Evolutionary conservation across 1,140 invertebrate genomes (phyloP), one percentile per base, ranked within the genome.

Genomic region (Megalopta genalis): DNA sequence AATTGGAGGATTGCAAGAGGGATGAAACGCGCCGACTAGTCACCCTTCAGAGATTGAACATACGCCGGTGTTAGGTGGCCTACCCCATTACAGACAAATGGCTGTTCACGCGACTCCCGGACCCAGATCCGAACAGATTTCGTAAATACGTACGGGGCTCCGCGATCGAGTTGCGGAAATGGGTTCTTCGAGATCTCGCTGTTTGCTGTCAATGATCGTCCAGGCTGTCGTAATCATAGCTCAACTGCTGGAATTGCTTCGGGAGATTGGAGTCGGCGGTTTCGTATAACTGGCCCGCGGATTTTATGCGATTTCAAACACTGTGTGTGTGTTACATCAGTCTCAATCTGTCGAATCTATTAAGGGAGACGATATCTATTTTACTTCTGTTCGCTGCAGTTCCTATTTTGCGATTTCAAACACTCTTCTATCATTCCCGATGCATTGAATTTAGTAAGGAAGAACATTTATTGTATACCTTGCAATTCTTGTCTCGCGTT

Each of bases 11-110:
- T 78, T 46, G 60, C 46, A 57, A 54, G 57, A 39, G 76, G 76
- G 60, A 64, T 72, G 76, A 78, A 78, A 72, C 76, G 67, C 46
- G 32, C 18, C 68, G 59, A 77, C 65, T 60, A 62, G 75, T 64
- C 76, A 62, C 60, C 60, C 69, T 78, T 78, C 76, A 65, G 76
- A 72, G 76, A 57, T 78, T 72, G 32, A 78, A 72, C 68, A 49
- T 39, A 27, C 42, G 59, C 10, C n/a, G 39, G n/a, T 62, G 57
- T 71, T 77, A 52, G 42, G 59, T 64, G 46, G 23, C 57, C 32
- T 3, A 16, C 21, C 46, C 68, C 25, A 62, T 64, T 63, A 52
- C 68, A 54, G 60, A 78, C 76, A 78, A 78, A 78, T 72, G 68
- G 60, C 21, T 60, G 10, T n/a, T n/a, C 49, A 27, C 23, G 27